Percentiles rank a stretch among this genome's conserved stretches.
These are phyloP conservation scores for Platorchestia sp. DNA, from an alignment of 1,140 invertebrate genomes.

Conservation along the genomic window DNA sequence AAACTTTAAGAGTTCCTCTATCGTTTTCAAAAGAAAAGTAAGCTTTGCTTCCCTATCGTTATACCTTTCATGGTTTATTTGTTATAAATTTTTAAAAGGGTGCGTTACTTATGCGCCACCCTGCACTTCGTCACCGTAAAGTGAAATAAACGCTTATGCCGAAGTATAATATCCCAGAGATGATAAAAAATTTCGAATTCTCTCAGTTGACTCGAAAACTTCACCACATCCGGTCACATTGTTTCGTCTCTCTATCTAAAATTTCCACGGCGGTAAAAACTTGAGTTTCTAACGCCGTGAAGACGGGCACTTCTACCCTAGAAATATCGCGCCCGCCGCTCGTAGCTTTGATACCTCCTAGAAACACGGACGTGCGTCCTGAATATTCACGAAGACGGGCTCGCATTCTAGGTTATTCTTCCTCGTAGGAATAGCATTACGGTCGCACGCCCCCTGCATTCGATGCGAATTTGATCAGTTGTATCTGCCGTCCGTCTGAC, in stretches of 20 bases:
- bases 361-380: background rate
- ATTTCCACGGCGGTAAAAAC: too few relatives aligned
- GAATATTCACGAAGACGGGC: background rate
- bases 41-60: too few relatives aligned
- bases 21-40: too few relatives aligned
- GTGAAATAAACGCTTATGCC: too few relatives aligned
- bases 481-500: background rate
- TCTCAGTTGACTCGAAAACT: background rate
- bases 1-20: too few relatives aligned
- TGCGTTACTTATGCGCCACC: too few relatives aligned
- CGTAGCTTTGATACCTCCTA: background rate
- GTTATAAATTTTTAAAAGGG: too few relatives aligned
- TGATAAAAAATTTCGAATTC: background rate
- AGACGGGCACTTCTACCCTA: background rate
- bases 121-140: too few relatives aligned
- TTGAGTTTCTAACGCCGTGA: background rate
- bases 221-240: background rate
- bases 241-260: background rate
- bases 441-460: background rate
- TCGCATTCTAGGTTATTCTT: background rate
- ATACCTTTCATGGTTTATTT: too few relatives aligned
- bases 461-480: conserved; percentile 35
- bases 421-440: background rate
- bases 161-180: too few relatives aligned
- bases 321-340: background rate